phyloP scores from a whole-genome alignment of 1,140 invertebrate genomes.

The Drosophila persimilis region DNA sequence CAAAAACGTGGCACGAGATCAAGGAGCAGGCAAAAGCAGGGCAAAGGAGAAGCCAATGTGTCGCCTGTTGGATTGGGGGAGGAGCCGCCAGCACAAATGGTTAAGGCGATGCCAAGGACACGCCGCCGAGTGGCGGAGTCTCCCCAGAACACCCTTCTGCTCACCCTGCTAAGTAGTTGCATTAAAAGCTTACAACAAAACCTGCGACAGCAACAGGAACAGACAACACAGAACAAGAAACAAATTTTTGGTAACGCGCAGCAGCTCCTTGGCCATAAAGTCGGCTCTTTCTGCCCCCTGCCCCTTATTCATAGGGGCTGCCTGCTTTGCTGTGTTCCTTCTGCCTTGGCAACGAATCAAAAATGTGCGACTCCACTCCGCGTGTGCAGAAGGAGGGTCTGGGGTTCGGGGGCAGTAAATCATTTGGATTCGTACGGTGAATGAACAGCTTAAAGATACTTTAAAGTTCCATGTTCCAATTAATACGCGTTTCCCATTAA shows the following conservation, averaged over 20 bases:
- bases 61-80: constrained; percentile 39
- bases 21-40: neutral
- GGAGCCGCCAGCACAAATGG: constrained; percentile 49
- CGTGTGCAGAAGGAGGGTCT: neutral
- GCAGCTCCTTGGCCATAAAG: constrained; percentile 38
- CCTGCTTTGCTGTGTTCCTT: constrained; percentile 2
- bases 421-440: constrained; percentile 15
- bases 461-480: neutral
- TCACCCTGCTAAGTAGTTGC: constrained; percentile 70
- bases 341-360: constrained; percentile 61
- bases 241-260: constrained; percentile 56
- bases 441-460: constrained; percentile 10
- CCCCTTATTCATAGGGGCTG: neutral
- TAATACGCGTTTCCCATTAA: no score
- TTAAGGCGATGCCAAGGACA: constrained; percentile 67
- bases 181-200: constrained; percentile 71
- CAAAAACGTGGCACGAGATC: constrained; percentile 50
- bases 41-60: constrained; percentile 51
- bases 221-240: constrained; percentile 54
- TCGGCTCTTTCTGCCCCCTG: constrained; percentile 2
- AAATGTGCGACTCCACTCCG: constrained; percentile 35
- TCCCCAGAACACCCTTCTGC: neutral
- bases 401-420: constrained; percentile 18
- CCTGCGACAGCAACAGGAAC: constrained; percentile 45
- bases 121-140: neutral